Percentiles rank a stretch among this genome's conserved stretches.
Evolutionary conservation across 2,797 vertebrate genomes (phyloP).

Genomic region (Tadarida brasiliensis): DNA sequence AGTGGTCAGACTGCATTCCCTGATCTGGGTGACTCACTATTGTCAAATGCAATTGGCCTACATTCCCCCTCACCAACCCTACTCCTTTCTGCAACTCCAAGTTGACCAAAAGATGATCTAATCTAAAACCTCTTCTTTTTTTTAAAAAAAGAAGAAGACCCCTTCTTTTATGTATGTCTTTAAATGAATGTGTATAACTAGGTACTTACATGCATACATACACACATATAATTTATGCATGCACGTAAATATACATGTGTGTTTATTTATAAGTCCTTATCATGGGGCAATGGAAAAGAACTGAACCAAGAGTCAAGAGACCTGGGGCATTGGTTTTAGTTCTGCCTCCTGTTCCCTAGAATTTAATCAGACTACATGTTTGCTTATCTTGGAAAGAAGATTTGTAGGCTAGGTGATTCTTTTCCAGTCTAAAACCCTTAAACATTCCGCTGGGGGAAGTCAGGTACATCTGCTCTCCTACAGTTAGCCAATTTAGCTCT

Average conservation of each 20-base stretch:
- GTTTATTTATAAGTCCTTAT: not conserved
- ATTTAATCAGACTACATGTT: not conserved
- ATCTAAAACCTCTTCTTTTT: not conserved
- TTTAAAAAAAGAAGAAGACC: not conserved
- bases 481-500: not conserved
- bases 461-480: not conserved
- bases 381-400: not conserved
- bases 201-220: not conserved
- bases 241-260: not conserved
- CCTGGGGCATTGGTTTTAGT: not conserved
- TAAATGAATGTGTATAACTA: not conserved
- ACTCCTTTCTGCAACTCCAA: not conserved
- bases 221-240: not conserved
- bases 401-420: not conserved
- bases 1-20: not conserved
- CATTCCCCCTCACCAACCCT: not conserved
- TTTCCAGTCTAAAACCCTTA: conserved; percentile 1
- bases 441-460: not conserved
- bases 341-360: not conserved
- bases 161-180: not conserved
- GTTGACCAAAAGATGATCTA: not conserved
- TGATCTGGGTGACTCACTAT: not conserved
- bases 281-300: not conserved
- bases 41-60: not conserved
- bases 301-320: not conserved